Base-by-base conservation (phyloP, 1,140 invertebrate genomes). In the Drosophila novamexicana region DNA sequence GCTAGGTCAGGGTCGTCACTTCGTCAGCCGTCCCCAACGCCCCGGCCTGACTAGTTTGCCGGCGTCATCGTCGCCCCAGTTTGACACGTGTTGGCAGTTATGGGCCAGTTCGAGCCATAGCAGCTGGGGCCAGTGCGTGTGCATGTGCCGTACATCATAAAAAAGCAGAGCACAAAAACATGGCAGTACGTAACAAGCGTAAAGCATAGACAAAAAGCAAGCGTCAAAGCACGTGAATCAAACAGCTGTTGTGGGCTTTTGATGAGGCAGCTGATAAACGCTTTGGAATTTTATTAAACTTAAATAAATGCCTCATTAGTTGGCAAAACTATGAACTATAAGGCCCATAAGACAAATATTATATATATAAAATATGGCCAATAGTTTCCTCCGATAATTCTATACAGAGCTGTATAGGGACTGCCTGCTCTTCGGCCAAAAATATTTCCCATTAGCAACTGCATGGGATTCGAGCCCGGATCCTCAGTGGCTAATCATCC, bases 21-120 rank as follows among this genome's bases (percentile, higher is more conserved):
- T 62, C 32, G 76, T 58, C 50, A 50, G 29, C 44, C 49, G 45
- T 4, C 52, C 52, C 53, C 67, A 37, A 16, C 37, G 10, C n/a
- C 39, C 29, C 16, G 7, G 44, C 57, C 59, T 49, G 73, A 58
- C 62, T 77, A 68, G 57, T 53, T 76, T 73, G 49, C 58, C 64
- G 70, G 64, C 70, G 64, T 73, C 70, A 73, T 73, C 72, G 59
- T 70, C 53, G 65, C 67, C 45, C 58, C 68, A 86, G 67, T 88
- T 77, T 83, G 79, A 86, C 83, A 86, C 83, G 82, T 86, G 83
- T 74, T 86, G 83, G 82, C 79, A 88, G 83, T 88, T 88, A 88
- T 88, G 83, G 83, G 79, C 79, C 83, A 63, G 53, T 45, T 49
- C 29, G 40, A 42, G n/a, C n/a, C n/a, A 10, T 42, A 42, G 14